Conservation (phyloP, 2,888 invertebrate genomes). For the Diplazon laetatorius region DNA sequence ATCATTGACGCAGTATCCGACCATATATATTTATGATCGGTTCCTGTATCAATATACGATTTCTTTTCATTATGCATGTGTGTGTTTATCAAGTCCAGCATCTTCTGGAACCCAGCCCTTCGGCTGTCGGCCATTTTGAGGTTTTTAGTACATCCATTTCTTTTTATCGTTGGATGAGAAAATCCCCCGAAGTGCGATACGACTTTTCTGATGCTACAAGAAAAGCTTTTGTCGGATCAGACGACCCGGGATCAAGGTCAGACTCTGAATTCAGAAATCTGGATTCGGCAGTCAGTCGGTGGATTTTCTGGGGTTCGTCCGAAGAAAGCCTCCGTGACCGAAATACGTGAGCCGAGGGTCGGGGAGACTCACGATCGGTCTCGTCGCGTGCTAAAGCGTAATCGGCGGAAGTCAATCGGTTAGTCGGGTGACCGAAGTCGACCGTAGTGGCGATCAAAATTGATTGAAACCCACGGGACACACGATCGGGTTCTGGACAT, state of each 20-base stretch:
- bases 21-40: too few relatives aligned
- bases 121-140: not conserved
- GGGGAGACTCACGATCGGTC: not conserved
- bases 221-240: not conserved
- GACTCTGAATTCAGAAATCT: not conserved
- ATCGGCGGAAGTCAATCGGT: constrained; percentile 42
- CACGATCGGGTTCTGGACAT: too few relatives aligned
- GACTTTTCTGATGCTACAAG: not conserved
- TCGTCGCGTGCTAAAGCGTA: constrained; percentile 46
- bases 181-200: not conserved
- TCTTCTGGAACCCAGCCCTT: not conserved
- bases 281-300: not conserved
- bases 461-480: constrained; percentile 42
- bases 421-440: constrained; percentile 13
- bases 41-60: too few relatives aligned
- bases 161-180: not conserved
- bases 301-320: constrained; percentile 41
- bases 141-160: constrained; percentile 1
- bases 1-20: not conserved
- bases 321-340: constrained; percentile 49
- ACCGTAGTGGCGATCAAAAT: constrained; percentile 30
- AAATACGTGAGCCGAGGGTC: not conserved
- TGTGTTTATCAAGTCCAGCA: too few relatives aligned
- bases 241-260: constrained; percentile 2
- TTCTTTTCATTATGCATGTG: too few relatives aligned